These are phyloP conservation scores for Amorpha juglandis DNA, from an alignment of 2,888 invertebrate genomes.

Conservation along the genomic window DNA sequence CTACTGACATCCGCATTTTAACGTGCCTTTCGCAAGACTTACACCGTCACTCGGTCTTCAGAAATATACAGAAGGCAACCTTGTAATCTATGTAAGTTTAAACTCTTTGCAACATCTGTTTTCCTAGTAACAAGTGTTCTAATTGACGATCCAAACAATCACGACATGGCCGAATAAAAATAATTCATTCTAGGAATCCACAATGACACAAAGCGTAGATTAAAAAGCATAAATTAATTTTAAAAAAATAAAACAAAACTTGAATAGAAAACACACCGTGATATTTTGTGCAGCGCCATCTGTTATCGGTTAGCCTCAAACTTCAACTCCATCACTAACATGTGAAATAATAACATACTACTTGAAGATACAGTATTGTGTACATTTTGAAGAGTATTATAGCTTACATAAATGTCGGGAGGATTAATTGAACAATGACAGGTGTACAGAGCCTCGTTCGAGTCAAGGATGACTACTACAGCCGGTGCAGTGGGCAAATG, in stretches of 20 bases:
- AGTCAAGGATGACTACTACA: conserved; percentile 76
- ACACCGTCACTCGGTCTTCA: conserved; percentile 58
- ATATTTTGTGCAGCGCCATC: conserved; percentile 62
- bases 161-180: conserved; percentile 44
- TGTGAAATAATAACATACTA: too few relatives aligned
- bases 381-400: conserved; percentile 65
- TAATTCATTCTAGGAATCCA: conserved; percentile 43
- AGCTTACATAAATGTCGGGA: conserved; percentile 61
- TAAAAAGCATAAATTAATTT: neutral
- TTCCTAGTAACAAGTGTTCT: conserved; percentile 78
- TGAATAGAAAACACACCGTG: conserved; percentile 28
- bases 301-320: conserved; percentile 64
- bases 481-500: conserved; percentile 67
- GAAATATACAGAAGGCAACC: conserved; percentile 49
- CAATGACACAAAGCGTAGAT: neutral
- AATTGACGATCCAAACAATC: conserved; percentile 80
- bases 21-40: conserved; percentile 56
- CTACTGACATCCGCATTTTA: too few relatives aligned
- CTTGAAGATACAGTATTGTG: conserved; percentile 32
- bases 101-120: conserved; percentile 56
- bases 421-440: conserved; percentile 77
- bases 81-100: conserved; percentile 41
- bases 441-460: conserved; percentile 64
- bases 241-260: conserved; percentile 26
- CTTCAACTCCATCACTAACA: conserved; percentile 34